Percentiles rank a stretch among this genome's conserved stretches.
These are phyloP conservation scores for Yponomeuta cagnagella DNA, from an alignment of 2,888 invertebrate genomes.

Conservation along the genomic window DNA sequence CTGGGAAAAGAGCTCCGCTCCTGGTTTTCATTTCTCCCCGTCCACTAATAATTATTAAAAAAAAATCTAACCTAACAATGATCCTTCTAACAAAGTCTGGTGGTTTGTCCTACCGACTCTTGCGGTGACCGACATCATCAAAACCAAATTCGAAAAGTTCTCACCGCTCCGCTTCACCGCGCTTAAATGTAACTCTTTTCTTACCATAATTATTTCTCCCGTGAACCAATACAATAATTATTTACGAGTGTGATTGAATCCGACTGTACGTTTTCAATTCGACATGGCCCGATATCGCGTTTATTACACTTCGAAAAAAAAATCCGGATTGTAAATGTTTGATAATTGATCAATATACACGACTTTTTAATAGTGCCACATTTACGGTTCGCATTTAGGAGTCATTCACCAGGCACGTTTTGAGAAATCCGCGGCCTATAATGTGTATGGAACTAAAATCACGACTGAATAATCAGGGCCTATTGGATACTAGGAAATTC, in stretches of 20 bases:
- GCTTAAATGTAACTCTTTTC: constrained; percentile 53
- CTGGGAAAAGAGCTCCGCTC: too few relatives aligned
- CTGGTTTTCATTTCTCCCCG: too few relatives aligned
- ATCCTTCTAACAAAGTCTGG: background rate
- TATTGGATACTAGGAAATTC: background rate
- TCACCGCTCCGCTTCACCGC: constrained; percentile 67
- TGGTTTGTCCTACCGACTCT: background rate
- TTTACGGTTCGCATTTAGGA: background rate
- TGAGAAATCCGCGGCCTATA: too few relatives aligned
- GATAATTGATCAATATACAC: constrained; percentile 43
- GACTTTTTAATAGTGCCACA: constrained; percentile 16
- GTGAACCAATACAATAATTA: constrained; percentile 64
- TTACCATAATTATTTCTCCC: constrained; percentile 66
- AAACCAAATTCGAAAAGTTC: constrained; percentile 61
- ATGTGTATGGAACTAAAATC: too few relatives aligned
- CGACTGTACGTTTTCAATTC: constrained; percentile 47
- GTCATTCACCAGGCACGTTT: too few relatives aligned
- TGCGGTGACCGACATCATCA: constrained; percentile 6
- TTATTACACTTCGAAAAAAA: constrained; percentile 51
- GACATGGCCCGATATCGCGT: constrained; percentile 55
- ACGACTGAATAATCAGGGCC: too few relatives aligned
- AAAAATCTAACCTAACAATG: background rate
- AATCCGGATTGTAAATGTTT: constrained; percentile 38
- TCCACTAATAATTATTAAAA: background rate
- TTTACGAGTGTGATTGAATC: constrained; percentile 27